phyloP scores from a whole-genome alignment of 1,140 invertebrate genomes.

The Prorops nasuta region DNA sequence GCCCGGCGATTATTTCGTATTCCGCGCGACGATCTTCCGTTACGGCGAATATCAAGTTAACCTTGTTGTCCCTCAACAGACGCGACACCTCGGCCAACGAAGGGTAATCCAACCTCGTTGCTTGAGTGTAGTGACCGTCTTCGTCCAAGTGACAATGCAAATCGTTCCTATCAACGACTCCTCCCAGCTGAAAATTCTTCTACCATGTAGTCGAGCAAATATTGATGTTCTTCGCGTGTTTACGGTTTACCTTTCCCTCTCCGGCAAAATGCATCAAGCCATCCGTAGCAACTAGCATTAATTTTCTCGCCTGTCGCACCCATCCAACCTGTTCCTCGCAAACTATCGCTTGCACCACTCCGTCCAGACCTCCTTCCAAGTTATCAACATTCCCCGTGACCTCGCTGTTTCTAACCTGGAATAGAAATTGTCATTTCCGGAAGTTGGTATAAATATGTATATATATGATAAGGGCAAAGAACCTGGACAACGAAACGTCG shows the following conservation, averaged over 20 bases:
- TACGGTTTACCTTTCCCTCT: conserved; percentile 57
- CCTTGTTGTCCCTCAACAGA: conserved; percentile 24
- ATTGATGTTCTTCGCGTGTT: no score
- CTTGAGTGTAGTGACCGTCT: conserved; percentile 24
- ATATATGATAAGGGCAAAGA: background rate
- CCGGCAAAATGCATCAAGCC: conserved; percentile 66
- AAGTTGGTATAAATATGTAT: background rate
- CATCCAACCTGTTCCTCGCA: conserved; percentile 60
- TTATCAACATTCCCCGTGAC: conserved; percentile 61
- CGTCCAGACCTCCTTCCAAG: conserved; percentile 64
- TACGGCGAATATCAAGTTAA: conserved; percentile 38
- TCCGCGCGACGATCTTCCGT: conserved; percentile 26
- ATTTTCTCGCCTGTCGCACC: conserved; percentile 59
- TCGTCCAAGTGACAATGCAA: conserved; percentile 32
- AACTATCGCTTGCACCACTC: conserved; percentile 58
- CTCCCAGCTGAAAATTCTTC: conserved; percentile 26
- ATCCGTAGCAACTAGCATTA: conserved; percentile 65
- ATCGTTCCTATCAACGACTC: conserved; percentile 30
- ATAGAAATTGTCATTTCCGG: background rate
- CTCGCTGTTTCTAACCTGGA: conserved; percentile 29
- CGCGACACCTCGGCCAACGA: conserved; percentile 34
- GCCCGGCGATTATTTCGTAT: conserved; percentile 24
- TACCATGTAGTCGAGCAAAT: no score
- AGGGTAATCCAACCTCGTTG: conserved; percentile 32
- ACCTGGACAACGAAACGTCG: conserved; percentile 40